Evolutionary conservation across 2,797 vertebrate species (phyloP).

Genomic region (Cynodonichthys magdalenae): DNA sequence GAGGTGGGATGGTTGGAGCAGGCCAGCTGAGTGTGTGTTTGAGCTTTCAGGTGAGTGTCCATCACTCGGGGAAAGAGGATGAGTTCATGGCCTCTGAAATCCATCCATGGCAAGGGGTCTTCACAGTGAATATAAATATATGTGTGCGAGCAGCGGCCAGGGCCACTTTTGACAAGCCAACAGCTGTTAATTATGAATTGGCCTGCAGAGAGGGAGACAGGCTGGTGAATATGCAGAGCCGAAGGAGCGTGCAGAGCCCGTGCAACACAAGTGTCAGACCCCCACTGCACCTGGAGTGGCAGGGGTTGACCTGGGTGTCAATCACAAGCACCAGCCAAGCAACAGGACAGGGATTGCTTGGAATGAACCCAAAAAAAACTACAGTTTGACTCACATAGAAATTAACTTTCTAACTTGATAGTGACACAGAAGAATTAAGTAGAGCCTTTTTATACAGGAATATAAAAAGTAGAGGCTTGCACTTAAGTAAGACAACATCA

Average conservation of each 20-base stretch:
- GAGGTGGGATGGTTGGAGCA: conserved; percentile 52
- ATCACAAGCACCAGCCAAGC: conserved; percentile 71
- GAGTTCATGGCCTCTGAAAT: conserved; percentile 82
- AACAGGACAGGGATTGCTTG: conserved; percentile 68
- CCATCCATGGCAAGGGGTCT: conserved; percentile 79
- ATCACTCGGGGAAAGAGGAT: conserved; percentile 79
- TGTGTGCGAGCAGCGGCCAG: conserved; percentile 80
- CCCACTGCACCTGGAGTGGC: conserved; percentile 77
- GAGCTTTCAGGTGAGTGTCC: conserved; percentile 81
- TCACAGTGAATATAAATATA: conserved; percentile 84
- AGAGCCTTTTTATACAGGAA: neutral
- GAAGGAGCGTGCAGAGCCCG: conserved; percentile 68
- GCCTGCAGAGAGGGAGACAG: conserved; percentile 85
- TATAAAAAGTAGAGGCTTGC: neutral
- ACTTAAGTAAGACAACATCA: too few species aligned
- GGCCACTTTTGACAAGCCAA: conserved; percentile 86
- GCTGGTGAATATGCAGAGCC: conserved; percentile 85
- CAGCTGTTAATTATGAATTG: conserved; percentile 88
- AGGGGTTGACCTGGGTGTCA: conserved; percentile 81
- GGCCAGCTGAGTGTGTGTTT: conserved; percentile 73
- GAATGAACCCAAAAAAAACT: conserved; percentile 68
- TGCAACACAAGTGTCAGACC: conserved; percentile 83
- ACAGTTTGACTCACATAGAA: conserved; percentile 58
- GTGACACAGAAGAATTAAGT: conserved; percentile 16
- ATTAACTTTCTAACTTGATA: conserved; percentile 52